phyloP scores from a whole-genome alignment of 2,888 invertebrate species.

The Girardia tigrina region DNA sequence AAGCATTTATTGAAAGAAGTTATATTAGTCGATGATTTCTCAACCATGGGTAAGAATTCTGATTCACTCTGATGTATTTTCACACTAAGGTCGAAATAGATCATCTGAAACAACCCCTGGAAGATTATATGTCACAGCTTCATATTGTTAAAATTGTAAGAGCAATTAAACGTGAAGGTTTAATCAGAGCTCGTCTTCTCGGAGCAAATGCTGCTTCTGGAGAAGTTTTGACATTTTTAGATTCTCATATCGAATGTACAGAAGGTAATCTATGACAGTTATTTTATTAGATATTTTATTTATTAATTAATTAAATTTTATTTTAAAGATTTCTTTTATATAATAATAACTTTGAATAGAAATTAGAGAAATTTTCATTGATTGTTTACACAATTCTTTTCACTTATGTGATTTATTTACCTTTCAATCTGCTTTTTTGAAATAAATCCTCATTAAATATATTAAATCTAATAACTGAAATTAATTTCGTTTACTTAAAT shows the following conservation, averaged over 20 bases:
- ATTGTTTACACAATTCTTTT: no score
- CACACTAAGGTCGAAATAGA: constrained; percentile 5
- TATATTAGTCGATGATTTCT: constrained; percentile 87
- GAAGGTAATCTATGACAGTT: no score
- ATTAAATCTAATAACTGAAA: no score
- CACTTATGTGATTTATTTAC: no score
- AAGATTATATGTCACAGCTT: constrained; percentile 72
- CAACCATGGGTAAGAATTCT: constrained; percentile 45
- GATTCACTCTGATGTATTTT: background rate
- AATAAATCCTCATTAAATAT: no score
- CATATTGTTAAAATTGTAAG: constrained; percentile 76
- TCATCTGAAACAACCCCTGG: constrained; percentile 75
- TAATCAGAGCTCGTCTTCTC: constrained; percentile 78
- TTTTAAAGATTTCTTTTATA: no score
- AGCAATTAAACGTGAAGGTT: constrained; percentile 75
- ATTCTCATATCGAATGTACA: constrained; percentile 95
- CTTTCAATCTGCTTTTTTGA: no score
- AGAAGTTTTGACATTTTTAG: constrained; percentile 80
- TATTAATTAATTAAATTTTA: no score
- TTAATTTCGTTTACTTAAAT: no score
- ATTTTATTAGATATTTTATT: no score
- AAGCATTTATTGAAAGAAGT: constrained; percentile 74
- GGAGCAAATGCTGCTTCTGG: constrained; percentile 73
- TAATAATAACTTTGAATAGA: no score
- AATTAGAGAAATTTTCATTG: no score